A percentile compares a stretch with the other conserved stretches of the same genome.
phyloP scores from a whole-genome alignment of 2,797 vertebrate species.

The Cossypha dichroa region DNA sequence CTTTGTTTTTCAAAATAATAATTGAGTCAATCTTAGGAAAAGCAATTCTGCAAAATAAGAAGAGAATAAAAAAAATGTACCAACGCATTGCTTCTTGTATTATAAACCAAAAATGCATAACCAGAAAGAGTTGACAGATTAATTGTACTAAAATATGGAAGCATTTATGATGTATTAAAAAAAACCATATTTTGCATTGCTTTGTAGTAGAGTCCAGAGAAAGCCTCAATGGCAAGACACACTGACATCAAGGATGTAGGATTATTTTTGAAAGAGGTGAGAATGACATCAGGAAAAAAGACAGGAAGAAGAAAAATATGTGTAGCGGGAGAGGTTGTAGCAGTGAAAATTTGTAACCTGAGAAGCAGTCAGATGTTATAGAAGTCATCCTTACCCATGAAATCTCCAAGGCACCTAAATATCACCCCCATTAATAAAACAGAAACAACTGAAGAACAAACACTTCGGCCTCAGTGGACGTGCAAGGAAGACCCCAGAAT shows the following conservation, averaged over 20 bases:
- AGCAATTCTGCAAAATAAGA: background rate
- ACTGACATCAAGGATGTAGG: background rate
- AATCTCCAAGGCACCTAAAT: slow-evolving; percentile 28
- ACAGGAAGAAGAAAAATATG: background rate
- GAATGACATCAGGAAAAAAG: background rate
- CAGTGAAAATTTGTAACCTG: background rate
- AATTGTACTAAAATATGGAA: background rate
- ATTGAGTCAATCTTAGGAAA: background rate
- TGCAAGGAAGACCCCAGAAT: background rate
- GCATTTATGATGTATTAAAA: background rate
- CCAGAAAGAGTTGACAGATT: background rate
- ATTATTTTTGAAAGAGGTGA: background rate
- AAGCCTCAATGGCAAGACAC: background rate
- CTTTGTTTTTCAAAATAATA: background rate
- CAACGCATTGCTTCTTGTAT: accelerated
- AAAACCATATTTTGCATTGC: background rate
- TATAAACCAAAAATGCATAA: background rate
- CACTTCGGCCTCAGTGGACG: background rate
- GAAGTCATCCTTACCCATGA: slow-evolving; percentile 1
- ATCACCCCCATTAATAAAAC: background rate
- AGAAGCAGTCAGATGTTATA: background rate
- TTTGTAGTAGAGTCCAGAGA: background rate
- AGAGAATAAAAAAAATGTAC: background rate
- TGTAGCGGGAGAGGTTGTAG: background rate
- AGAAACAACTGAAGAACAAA: background rate